phyloP scores from a whole-genome alignment of 1,140 invertebrate species.

The Diabrotica virgifera region DNA sequence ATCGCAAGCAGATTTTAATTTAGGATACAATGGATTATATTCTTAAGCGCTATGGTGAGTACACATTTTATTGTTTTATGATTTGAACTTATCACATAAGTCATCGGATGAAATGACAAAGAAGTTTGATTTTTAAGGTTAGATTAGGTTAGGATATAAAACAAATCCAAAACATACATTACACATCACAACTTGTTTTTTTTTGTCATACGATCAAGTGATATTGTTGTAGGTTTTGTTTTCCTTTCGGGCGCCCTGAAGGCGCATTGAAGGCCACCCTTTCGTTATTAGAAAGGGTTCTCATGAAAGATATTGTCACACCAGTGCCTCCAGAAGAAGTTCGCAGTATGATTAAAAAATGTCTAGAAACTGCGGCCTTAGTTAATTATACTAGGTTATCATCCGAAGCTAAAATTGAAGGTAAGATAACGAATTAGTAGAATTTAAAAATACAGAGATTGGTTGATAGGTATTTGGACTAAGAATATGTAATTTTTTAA shows the following conservation, averaged over 20 bases:
- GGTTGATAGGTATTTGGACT: too few relatives aligned
- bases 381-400: constrained; percentile 97
- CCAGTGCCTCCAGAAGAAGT: constrained; percentile 98
- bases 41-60: too few relatives aligned
- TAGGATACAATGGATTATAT: too few relatives aligned
- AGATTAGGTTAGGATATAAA: too few relatives aligned
- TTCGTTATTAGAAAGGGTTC: constrained; percentile 90
- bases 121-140: too few relatives aligned
- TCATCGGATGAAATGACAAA: too few relatives aligned
- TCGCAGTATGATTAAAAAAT: constrained; percentile 90
- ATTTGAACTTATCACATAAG: too few relatives aligned
- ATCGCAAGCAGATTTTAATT: too few relatives aligned
- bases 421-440: constrained; percentile 50
- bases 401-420: constrained; percentile 96
- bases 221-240: constrained; percentile 74
- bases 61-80: too few relatives aligned
- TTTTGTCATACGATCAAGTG: not conserved
- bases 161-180: too few relatives aligned
- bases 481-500: too few relatives aligned
- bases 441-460: too few relatives aligned
- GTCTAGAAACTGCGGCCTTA: constrained; percentile 95
- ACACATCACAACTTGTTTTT: not conserved
- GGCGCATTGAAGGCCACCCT: constrained; percentile 95
- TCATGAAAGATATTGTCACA: constrained; percentile 99
- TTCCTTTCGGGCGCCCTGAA: constrained; percentile 98